These are phyloP conservation scores for Piprites chloris DNA, from an alignment of 2,113 vertebrate genomes.

Conservation along the genomic window DNA sequence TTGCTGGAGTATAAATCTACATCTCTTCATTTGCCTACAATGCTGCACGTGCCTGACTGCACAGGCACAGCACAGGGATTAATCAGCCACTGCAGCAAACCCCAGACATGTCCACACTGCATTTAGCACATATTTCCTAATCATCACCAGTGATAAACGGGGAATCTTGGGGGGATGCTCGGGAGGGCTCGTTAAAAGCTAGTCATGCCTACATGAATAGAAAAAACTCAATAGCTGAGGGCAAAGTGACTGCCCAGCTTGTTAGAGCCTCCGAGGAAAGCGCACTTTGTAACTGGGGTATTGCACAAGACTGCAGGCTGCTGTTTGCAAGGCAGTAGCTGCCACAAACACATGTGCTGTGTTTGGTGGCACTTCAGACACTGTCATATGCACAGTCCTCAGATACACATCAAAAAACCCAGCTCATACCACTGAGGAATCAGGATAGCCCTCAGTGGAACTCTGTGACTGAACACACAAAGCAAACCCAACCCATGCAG, in stretches of 20 bases:
- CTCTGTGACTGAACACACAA: background rate
- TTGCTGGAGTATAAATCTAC: background rate
- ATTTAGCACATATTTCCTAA: background rate
- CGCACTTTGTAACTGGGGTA: background rate
- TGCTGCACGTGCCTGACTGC: accelerated
- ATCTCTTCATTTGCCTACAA: background rate
- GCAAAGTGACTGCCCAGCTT: background rate
- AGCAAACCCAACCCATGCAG: background rate
- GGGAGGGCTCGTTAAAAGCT: background rate
- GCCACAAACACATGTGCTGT: background rate
- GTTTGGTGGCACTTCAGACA: background rate
- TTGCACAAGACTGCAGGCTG: background rate
- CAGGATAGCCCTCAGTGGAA: background rate
- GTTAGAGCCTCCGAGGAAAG: background rate
- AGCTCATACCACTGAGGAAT: background rate
- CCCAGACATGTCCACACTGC: background rate
- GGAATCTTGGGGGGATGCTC: background rate
- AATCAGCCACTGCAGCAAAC: background rate
- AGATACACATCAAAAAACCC: background rate
- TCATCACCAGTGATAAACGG: background rate
- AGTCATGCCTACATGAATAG: background rate
- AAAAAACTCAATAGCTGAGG: slow-evolving; percentile 6
- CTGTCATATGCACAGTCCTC: background rate
- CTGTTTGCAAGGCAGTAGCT: background rate
- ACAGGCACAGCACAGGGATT: accelerated